Evolutionary conservation across 2,797 vertebrate species (phyloP).

Genomic region (Tiaroga cobitis): DNA sequence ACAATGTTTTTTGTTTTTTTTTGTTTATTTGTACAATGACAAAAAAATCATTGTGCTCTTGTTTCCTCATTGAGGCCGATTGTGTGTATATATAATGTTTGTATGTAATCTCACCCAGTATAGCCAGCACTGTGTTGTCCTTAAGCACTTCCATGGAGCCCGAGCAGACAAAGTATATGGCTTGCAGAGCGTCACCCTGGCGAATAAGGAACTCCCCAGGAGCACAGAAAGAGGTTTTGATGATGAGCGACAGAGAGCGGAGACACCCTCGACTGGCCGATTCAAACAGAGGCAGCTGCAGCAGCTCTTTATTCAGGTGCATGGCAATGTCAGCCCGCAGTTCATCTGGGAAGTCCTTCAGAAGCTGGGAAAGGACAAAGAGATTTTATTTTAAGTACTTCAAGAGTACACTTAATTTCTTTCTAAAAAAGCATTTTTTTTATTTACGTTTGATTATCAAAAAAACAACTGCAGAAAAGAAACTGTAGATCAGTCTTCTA

Average conservation of each 20-base stretch:
- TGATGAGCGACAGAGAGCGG: slow-evolving; percentile 95
- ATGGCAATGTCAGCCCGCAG: slow-evolving; percentile 98
- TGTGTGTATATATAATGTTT: neutral
- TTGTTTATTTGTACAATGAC: neutral
- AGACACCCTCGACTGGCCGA: slow-evolving; percentile 96
- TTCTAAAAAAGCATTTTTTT: neutral
- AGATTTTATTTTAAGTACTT: neutral
- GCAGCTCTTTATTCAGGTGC: slow-evolving; percentile 98
- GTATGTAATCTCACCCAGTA: slow-evolving; percentile 84
- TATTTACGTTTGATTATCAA: neutral
- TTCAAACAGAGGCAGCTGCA: slow-evolving; percentile 93
- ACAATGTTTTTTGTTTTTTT: no score
- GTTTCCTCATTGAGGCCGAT: neutral
- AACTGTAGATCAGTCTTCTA: slow-evolving; percentile 11
- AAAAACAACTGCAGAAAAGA: neutral
- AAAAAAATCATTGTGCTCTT: neutral
- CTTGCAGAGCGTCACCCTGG: slow-evolving; percentile 95
- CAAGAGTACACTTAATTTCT: neutral
- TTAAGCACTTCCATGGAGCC: slow-evolving; percentile 99
- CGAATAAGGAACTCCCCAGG: slow-evolving; percentile 96
- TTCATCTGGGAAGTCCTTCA: slow-evolving; percentile 98
- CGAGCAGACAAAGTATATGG: slow-evolving; percentile 97
- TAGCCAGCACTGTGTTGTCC: slow-evolving; percentile 94
- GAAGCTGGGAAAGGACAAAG: slow-evolving; percentile 77
- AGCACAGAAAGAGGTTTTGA: slow-evolving; percentile 97